Evolutionary conservation across 2,113 vertebrate genomes (phyloP), one percentile per base, ranked within the genome.

Genomic region (Ornithorhynchus anatinus): DNA sequence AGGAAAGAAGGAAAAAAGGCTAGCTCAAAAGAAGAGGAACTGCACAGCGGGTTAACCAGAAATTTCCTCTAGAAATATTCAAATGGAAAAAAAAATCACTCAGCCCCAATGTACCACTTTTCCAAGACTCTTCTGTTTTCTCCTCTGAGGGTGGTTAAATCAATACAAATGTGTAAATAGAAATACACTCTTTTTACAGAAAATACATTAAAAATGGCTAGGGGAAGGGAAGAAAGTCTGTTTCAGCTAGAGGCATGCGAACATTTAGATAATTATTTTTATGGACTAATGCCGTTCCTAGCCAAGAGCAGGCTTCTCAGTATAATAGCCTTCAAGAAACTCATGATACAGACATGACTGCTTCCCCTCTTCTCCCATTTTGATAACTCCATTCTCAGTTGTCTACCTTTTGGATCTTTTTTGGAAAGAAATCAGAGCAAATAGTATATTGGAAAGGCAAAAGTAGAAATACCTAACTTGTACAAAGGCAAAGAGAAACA

Each of bases 261-360:
- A n/a, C 22, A 36, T 58, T 38, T 38, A 77, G 65, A 47, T n/a
- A 14, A 67, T 77, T 69, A 67, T 77, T 69, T 62, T 8, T 39
- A 53, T 40, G 20, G 57, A 40, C 3, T 5, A 36, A 19, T 38
- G 48, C 22, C 27, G 52, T 51, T 65, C 71, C n/a, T 68, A 45
- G 50, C 23, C 44, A 63, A 48, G 48, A 77, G 2, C 16, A 61
- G 61, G 69, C 59, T 43, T 37, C 50, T 44, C n/a, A 35, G 47
- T 79, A 61, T n/a, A 74, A 39, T 23, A 42, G 36, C 16, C 40
- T 22, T 62, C 38, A 69, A 54, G 23, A 52, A 44, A 35, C 31
- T 17, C 25, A 52, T 23, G 43, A 1, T 8, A 12, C 10, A 40
- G 8, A 19, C 9, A 29, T 37, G 4, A 2, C 47, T 67, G 20